These are phyloP conservation scores for Macrosiphum euphorbiae DNA, from an alignment of 2,888 invertebrate species.

Conservation along the genomic window DNA sequence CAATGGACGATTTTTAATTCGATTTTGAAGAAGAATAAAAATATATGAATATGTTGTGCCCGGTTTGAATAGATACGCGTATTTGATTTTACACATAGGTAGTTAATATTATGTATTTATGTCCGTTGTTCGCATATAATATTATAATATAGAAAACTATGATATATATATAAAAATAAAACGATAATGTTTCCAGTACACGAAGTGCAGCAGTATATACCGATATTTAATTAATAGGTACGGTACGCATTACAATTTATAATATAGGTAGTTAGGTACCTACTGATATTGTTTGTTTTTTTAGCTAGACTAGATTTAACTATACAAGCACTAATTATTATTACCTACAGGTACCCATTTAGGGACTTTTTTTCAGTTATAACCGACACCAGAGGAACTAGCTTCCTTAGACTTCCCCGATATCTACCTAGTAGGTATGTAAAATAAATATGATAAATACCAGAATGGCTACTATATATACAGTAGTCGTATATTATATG, in stretches of 20 bases:
- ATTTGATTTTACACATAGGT: not conserved
- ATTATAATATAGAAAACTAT: not conserved
- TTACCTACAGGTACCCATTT: not conserved
- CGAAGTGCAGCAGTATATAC: not conserved
- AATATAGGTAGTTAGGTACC: not conserved
- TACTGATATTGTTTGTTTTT: no score
- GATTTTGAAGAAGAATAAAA: not conserved
- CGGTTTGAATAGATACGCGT: not conserved
- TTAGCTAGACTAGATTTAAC: no score
- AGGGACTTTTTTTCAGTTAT: not conserved
- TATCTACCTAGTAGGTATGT: not conserved
- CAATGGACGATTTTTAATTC: conserved; percentile 29
- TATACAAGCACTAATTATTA: no score
- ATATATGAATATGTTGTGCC: not conserved
- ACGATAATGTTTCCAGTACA: not conserved
- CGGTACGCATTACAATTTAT: not conserved
- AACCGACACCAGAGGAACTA: not conserved
- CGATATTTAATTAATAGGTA: not conserved
- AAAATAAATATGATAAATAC: no score
- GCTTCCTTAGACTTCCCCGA: not conserved
- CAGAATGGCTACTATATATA: no score
- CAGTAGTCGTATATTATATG: no score
- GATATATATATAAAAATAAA: not conserved
- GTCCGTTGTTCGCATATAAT: not conserved
- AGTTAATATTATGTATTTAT: not conserved